A percentile compares a stretch with the other conserved stretches of the same genome.
Conservation (phyloP, 2,888 invertebrate species). For the Thymelicus acteon region DNA sequence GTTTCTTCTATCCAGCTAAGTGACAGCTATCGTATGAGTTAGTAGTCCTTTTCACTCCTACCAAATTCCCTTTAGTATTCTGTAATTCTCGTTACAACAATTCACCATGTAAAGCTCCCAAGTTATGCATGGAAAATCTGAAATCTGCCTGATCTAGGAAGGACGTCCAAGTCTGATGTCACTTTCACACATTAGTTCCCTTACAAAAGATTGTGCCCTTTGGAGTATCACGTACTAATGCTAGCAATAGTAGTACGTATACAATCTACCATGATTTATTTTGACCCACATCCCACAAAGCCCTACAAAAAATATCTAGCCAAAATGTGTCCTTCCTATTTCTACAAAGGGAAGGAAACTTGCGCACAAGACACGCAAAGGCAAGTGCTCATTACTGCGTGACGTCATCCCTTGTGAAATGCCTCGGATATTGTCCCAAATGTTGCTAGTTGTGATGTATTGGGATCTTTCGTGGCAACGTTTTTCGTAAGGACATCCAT, state of each 20-base stretch:
- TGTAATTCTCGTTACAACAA: no score
- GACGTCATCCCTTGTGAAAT: constrained; percentile 24
- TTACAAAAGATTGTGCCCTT: no score
- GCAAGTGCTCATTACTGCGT: constrained; percentile 18
- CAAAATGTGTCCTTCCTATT: neutral
- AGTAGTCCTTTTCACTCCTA: no score
- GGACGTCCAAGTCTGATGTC: no score
- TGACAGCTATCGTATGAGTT: no score
- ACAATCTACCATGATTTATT: neutral
- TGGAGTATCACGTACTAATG: neutral
- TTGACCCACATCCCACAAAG: neutral
- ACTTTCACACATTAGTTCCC: no score
- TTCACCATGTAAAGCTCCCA: no score
- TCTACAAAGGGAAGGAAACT: neutral
- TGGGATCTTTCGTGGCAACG: constrained; percentile 1
- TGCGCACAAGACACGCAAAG: neutral
- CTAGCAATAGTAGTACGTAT: neutral
- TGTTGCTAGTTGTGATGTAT: constrained; percentile 1
- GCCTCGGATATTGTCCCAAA: constrained; percentile 41
- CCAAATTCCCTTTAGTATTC: no score
- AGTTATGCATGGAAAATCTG: no score
- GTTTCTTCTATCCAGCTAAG: no score
- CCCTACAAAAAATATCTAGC: neutral
- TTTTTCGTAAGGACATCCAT: neutral
- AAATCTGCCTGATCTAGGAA: no score